Evolutionary conservation across 2,797 vertebrate species (phyloP), one percentile per base, ranked within the genome.

Genomic region (Catamblyrhynchus diadema): DNA sequence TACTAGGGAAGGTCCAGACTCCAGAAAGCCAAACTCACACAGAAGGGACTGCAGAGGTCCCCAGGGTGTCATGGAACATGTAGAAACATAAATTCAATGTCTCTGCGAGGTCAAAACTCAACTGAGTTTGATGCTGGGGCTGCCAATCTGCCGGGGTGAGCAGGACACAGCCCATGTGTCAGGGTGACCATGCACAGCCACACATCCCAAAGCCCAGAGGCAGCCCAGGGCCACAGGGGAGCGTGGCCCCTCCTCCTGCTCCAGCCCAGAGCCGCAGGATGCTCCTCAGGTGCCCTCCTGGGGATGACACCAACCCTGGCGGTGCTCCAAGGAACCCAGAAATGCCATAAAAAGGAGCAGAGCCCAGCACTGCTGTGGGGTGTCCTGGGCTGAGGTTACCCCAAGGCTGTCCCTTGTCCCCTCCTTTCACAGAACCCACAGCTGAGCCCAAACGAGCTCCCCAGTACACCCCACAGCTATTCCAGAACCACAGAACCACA

Each of bases 171-270:
- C 2, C 42, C 30, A 9, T 0, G 2, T 21, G 32, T 9, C 41
- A 75, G 48, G 0, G 6, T 4, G 30, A 41, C 30, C 67, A 35
- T 0, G 0, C 12, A 3, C 35, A 21, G 5, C 15, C 33, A 21
- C 7, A 22, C 28, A 20, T 23, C 24, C 35, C 47, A 42, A 62
- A 64, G 8, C 15, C n/a, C 66, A 22, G 30, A 42, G 57, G 1
- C 33, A 8, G 30, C 44, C 1, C 1, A 73, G 48, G 24, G 27
- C 44, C 5, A 1, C 35, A 30, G 24, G 28, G 12, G 9, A n/a
- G 20, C 9, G 27, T 6, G 6, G 44, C 8, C 42, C 7, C 8
- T 42, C 42, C 57, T 70, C 41, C 47, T 44, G 61, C 66, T 37
- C 50, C 67, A 65, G 18, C 56, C 56, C 21, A 2, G 44, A 61